Evolutionary conservation across 2,797 vertebrate genomes (phyloP), one percentile per base, ranked within the genome.

Genomic region (Peromyscus attwateri): DNA sequence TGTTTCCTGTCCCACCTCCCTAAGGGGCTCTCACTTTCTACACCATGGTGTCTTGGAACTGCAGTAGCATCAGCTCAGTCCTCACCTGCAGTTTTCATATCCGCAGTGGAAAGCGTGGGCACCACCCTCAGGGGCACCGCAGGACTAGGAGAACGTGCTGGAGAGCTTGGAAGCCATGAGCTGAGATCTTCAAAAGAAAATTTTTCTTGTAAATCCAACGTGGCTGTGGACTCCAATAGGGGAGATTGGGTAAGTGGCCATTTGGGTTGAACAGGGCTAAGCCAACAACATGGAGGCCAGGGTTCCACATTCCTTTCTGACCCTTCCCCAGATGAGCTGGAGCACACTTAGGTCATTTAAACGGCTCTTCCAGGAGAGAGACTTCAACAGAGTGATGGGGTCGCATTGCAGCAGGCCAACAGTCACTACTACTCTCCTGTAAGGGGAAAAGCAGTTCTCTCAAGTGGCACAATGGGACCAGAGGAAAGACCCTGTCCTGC

Each of bases 51-150:
- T 46, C 89, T 43, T 55, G 9, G 14, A 37, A 34, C 0, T 7
- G 23, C 2, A 11, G 34, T 0, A 1, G 34, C 21, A 6, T 2
- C 46, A 64, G 49, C 31, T 29, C 37, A 19, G 70, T 40, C 87
- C 99, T 98, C 91, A 99, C 99, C 99, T 96, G 99, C 99, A 21
- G 98, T 99, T 98, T 99, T 99, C 99, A 99, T 99, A 98, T 99
- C 99, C 94, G 98, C 98, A 34, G 99, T 99, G 76, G 99, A 99
- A 91, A 99, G 98, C 0, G 99, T 99, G 85, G 99, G 99, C 91
- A 99, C 98, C 95, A 99, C 99, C 98, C 99, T 99, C 92, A 99
- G 98, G 17, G 99, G 99, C 92, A 99, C 97, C 0, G 99, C 99
- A 66, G 99, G 98, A 80, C 99, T 99, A 29, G 93, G 99, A 98